Evolutionary conservation across 1,140 invertebrate genomes (phyloP), one percentile per base, ranked within the genome.

Genomic region (Schlechtendalia chinensis): DNA sequence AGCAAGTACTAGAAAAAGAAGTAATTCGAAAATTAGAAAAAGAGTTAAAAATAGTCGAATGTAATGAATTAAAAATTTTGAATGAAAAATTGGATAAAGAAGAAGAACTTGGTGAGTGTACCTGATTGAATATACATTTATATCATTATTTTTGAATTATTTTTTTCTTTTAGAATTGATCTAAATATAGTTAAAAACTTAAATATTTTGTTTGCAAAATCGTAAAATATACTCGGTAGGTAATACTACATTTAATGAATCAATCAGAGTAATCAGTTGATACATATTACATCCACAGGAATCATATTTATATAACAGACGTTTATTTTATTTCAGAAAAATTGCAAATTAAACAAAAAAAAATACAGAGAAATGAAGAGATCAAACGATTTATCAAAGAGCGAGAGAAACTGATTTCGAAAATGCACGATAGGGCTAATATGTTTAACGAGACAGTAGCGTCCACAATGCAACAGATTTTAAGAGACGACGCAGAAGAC

Each of bases 21-120:
- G 5, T 16, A 19, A 6, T 24, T 16, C 22, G 14, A 79, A 27
- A 79, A 61, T n/a, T 63, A 16, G 39, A 79, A 45, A 61, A 79
- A 47, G 75, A 29, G 17, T 47, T 61, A n/a, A 79, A 79, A 79
- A 27, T 11, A 11, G 27, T 63, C 16, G 75, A 79, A 79, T n/a
- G 39, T 24, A 47, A 12, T 1, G 24, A 61, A 1, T 19, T 63
- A 12, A 79, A 63, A 19, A 79, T 22, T 5, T 47, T 61, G 10
- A 79, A 45, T 6, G 22, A 79, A 47, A 16, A 79, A 17, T 50
- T 79, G 11, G 16, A 61, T 16, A n/a, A 77, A 59, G 58, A 63
- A 50, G 17, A 63, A 63, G 16, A 79, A 79, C 12, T 54, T n/a
- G 24, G 69, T 72, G 0, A 72, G 50, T n/a, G 24, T 63, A 8